These are phyloP conservation scores for Micromussa lordhowensis DNA, from an alignment of 92 coral and sea anemone species.

Conservation along the genomic window DNA sequence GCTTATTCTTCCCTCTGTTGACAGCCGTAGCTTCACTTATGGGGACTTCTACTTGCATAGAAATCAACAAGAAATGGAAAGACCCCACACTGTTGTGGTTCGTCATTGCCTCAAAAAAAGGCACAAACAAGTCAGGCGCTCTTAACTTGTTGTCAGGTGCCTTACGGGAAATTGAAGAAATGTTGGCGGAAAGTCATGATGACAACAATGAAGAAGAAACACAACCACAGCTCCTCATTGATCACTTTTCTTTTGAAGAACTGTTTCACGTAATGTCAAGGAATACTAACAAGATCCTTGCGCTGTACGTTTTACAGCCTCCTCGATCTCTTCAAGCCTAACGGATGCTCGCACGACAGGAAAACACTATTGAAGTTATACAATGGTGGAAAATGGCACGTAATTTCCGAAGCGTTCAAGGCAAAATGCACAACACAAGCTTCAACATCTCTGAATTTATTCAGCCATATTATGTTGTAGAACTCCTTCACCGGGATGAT, in stretches of 20 bases:
- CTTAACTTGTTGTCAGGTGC: conserved; percentile 29
- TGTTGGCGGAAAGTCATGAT: background rate
- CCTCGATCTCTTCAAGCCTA: too few species aligned
- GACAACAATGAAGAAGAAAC: background rate
- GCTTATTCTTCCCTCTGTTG: conserved; percentile 20
- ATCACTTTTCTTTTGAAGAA: conserved; percentile 24
- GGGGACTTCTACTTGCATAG: conserved; percentile 15
- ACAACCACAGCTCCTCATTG: conserved; percentile 22
- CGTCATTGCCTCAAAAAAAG: conserved; percentile 24
- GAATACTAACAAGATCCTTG: conserved; percentile 11
- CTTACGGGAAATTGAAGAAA: conserved; percentile 16
- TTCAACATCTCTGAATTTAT: conserved; percentile 20
- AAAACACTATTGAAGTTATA: conserved; percentile 22
- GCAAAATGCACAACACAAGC: conserved; percentile 13
- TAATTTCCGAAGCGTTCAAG: conserved; percentile 23
- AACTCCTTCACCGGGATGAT: conserved; percentile 16
- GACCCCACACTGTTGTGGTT: conserved; percentile 23
- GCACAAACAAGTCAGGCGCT: conserved; percentile 21
- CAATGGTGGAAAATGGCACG: conserved; percentile 26
- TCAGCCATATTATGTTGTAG: conserved; percentile 27
- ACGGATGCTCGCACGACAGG: conserved; percentile 20
- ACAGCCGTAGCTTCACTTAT: conserved; percentile 19
- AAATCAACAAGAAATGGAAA: conserved; percentile 20
- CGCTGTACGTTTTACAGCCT: conserved; percentile 5
- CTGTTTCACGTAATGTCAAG: conserved; percentile 20